Percentiles rank a stretch among this genome's conserved stretches.
Conservation (phyloP, 2,888 invertebrate species). For the Germaria angustata region DNA sequence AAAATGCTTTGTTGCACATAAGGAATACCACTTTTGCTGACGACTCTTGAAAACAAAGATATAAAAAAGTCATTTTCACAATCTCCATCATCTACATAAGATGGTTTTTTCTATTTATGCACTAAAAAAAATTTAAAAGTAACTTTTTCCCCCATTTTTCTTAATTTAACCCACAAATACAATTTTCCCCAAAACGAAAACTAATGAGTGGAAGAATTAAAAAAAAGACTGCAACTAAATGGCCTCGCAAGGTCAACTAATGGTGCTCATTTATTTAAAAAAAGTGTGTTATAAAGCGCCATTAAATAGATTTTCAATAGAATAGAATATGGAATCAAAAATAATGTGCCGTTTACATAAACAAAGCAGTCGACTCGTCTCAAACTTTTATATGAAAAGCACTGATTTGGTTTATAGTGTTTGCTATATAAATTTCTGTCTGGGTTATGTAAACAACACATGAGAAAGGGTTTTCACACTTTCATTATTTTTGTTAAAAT, state of each 20-base stretch:
- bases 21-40: constrained; percentile 51
- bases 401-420: no score
- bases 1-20: constrained; percentile 14
- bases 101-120: not conserved
- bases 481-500: no score
- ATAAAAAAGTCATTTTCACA: not conserved
- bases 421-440: no score
- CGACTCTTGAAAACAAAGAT: constrained; percentile 30
- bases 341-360: no score
- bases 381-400: no score
- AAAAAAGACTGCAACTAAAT: not conserved
- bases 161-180: not conserved
- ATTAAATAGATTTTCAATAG: no score
- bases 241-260: constrained; percentile 6
- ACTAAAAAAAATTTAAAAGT: not conserved
- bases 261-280: not conserved
- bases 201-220: not conserved
- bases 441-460: no score
- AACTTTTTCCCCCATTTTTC: not conserved
- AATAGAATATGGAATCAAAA: no score
- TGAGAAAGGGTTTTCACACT: no score
- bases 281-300: no score
- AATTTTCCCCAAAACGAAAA: not conserved
- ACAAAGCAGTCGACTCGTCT: no score
- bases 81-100: not conserved